Evolutionary conservation across 2,888 invertebrate genomes (phyloP), one percentile per base, ranked within the genome.

Genomic region (Panzeria rudis): DNA sequence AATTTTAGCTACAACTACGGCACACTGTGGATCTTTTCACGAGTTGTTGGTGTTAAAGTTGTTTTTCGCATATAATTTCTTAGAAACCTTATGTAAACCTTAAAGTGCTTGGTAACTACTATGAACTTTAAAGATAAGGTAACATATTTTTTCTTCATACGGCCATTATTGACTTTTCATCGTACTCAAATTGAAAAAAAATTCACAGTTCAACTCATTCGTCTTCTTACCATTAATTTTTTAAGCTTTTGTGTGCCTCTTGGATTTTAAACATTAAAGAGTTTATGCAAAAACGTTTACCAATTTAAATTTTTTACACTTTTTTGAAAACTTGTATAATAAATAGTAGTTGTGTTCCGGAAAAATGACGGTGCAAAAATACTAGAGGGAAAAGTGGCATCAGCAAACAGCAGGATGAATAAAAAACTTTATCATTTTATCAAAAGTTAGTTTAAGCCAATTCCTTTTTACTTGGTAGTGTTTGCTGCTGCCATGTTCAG

Each of bases 301-400:
- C 4, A 25, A 11, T 52, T 23, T 23, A 9, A 3, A 7, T 23
- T 52, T 54, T 25, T 29, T 29, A 13, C 13, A 23, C 25, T 52
- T 25, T n/a, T 54, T 29, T 25, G 15, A 54, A 25, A 54, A 54
- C 25, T 1, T 25, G 3, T 15, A 54, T 54, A 15, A 29, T 54
- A 54, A 54, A 54, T 25, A 54, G 25, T 13, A 54, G 25, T 25
- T 13, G 54, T 54, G 23, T 54, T 54, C 54, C 25, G 54, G 25
- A 11, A 29, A 54, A 54, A 13, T 41, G 41, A 41, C 41, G 15
- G 25, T 29, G 7, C 9, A 54, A 25, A 54, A 54, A 25, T 2
- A 9, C 7, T 25, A 3, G 5, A 4, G 25, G 17, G 15, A 59
- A 59, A 32, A 59, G 1, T 20, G 6, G 44, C n/a, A 44, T 7